Evolutionary conservation across 2,797 vertebrate species (phyloP), one percentile per base, ranked within the genome.

Genomic region (Notoglanidium macrostoma): DNA sequence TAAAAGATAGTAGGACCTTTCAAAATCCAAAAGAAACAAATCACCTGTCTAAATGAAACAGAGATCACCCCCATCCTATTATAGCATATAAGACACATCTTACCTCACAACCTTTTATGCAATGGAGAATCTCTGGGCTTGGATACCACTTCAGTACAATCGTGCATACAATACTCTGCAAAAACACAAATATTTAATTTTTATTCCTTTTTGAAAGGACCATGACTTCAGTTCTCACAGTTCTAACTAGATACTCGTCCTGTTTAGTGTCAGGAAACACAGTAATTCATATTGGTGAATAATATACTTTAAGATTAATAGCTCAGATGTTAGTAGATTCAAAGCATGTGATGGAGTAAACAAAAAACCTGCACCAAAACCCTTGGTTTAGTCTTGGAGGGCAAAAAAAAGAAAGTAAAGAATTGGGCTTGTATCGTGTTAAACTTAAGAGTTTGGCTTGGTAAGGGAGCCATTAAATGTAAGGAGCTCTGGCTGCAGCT

Each of bases 71-170:
- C 35, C 35, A 40, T 49, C 46, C 9, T 49, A 49, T 40, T 40
- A 82, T 44, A 81, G 17, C 9, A 72, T 40, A 14, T 15, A 46
- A 54, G n/a, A 81, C 57, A 26, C 21, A 61, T 44, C 96, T 97
- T 94, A 99, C 98, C 96, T 99, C 98, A 35, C 98, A 99, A 92
- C 97, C 96, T 95, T 98, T 99, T 94, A 99, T 97, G 94, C 98
- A 99, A 92, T 97, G 97, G 81, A 99, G 97, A 89, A 96, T 92
- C 79, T 97, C 95, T 89, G 98, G 98, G 81, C 96, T 96, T 90
- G 98, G 98, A 92, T 98, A 98, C 98, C 98, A 99, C 94, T 97
- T 97, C 91, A 97, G 96, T 90, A 97, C 96, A 67, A 97, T 97
- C 0, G 98, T 99, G 90, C 98, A 99, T 77, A 90, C 84, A 83